phyloP scores from a whole-genome alignment of 2,797 vertebrate genomes.

The Eupleurogrammus muticus region DNA sequence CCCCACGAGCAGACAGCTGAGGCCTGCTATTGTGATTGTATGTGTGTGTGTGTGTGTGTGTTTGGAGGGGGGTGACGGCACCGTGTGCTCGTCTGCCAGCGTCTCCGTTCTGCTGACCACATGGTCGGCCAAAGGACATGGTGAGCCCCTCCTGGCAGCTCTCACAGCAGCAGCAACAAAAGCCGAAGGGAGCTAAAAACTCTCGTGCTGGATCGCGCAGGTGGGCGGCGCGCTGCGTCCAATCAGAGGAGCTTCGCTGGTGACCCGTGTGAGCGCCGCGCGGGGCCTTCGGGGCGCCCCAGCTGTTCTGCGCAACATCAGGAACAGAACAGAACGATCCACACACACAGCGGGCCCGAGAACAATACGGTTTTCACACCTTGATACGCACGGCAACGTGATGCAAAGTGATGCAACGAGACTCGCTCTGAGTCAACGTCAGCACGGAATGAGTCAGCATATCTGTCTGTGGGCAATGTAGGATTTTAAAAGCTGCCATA shows the following conservation, averaged over 20 bases:
- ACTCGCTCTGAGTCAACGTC: background rate
- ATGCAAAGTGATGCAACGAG: background rate
- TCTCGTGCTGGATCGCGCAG: constrained; percentile 56
- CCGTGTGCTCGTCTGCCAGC: constrained; percentile 37
- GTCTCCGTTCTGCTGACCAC: constrained; percentile 38
- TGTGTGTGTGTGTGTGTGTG: too few relatives aligned
- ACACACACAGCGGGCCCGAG: constrained; percentile 15
- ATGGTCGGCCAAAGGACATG: constrained; percentile 30
- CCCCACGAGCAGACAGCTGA: constrained; percentile 51
- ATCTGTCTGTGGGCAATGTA: background rate
- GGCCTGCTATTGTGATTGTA: constrained; percentile 35
- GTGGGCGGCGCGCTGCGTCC: constrained; percentile 43
- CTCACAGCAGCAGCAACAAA: constrained; percentile 28
- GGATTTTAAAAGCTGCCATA: too few relatives aligned
- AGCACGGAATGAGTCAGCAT: background rate
- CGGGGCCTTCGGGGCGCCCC: constrained; percentile 5
- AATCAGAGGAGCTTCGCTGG: constrained; percentile 16
- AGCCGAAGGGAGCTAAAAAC: constrained; percentile 19
- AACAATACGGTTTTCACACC: constrained; percentile 33
- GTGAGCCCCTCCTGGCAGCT: constrained; percentile 26
- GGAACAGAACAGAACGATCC: constrained; percentile 59
- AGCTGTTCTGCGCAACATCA: constrained; percentile 47
- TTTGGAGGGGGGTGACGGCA: constrained; percentile 34
- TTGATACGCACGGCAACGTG: background rate
- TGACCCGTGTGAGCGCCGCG: constrained; percentile 18